Conservation (phyloP, 2,888 invertebrate species). For the Chrysolina haemoptera region DNA sequence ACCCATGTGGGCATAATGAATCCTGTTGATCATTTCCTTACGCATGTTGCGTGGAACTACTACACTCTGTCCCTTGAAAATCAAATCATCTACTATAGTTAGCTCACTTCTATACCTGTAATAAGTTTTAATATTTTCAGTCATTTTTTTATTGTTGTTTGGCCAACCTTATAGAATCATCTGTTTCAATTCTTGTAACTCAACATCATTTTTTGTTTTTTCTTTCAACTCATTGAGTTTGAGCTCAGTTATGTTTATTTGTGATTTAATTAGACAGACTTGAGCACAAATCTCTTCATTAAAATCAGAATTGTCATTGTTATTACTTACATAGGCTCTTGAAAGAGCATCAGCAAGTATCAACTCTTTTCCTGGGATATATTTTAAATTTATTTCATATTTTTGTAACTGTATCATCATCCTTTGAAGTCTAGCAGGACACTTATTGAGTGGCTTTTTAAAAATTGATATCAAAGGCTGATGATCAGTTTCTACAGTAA, state of each 20-base stretch:
- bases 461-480: constrained; percentile 10
- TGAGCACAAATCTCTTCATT: constrained; percentile 24
- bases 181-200: constrained; percentile 28
- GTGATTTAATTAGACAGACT: constrained; percentile 17
- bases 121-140: constrained; percentile 13
- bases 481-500: constrained; percentile 6
- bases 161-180: constrained; percentile 35
- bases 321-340: constrained; percentile 24
- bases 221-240: constrained; percentile 21
- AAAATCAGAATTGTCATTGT: background rate
- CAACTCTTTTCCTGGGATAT: constrained; percentile 21
- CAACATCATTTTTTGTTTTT: constrained; percentile 16
- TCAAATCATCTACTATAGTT: constrained; percentile 23
- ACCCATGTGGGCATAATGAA: constrained; percentile 45
- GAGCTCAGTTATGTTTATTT: constrained; percentile 18
- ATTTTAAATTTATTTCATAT: constrained; percentile 26
- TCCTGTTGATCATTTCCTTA: constrained; percentile 37
- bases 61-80: constrained; percentile 32
- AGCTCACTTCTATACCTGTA: constrained; percentile 24
- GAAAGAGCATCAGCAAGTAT: constrained; percentile 27
- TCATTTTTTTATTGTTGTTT: constrained; percentile 26
- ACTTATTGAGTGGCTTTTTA: constrained; percentile 19
- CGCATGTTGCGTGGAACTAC: constrained; percentile 36
- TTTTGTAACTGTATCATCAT: constrained; percentile 23
- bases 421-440: constrained; percentile 21